These are phyloP conservation scores for Poecilia latipinna DNA, from an alignment of 2,113 vertebrate genomes.

Conservation along the genomic window DNA sequence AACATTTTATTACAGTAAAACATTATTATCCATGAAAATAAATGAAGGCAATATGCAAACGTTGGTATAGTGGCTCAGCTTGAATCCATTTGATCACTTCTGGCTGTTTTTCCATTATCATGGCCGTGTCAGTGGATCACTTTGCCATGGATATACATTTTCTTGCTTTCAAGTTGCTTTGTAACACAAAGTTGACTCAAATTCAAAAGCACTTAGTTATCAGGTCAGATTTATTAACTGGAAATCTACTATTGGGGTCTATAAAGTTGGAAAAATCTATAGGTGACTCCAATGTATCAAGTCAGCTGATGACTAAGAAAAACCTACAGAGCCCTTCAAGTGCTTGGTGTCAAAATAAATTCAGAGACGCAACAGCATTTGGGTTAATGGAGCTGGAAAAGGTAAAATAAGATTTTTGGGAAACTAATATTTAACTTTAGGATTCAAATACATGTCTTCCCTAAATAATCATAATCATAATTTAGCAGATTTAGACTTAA, in stretches of 20 bases:
- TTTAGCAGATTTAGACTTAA: background rate
- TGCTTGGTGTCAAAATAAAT: background rate
- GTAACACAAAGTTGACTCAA: slow-evolving; percentile 43
- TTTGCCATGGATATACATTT: slow-evolving; percentile 57
- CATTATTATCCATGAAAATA: background rate
- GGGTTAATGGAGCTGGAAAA: no score
- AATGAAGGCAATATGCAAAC: background rate
- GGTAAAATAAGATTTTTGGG: background rate
- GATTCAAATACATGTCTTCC: background rate
- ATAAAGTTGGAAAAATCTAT: background rate
- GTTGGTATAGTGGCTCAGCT: slow-evolving; percentile 1
- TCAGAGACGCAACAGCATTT: background rate
- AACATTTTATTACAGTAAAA: background rate
- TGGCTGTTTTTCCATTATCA: slow-evolving; percentile 57
- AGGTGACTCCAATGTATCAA: background rate
- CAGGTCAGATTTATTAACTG: slow-evolving; percentile 1
- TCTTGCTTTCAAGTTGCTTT: slow-evolving; percentile 46
- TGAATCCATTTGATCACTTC: slow-evolving; percentile 37
- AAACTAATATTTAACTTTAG: background rate
- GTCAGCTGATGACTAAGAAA: background rate
- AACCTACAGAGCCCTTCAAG: background rate
- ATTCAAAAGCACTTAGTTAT: slow-evolving; percentile 47
- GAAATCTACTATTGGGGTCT: background rate
- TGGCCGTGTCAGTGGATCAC: slow-evolving; percentile 58
- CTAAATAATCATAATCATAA: background rate